phyloP scores from a whole-genome alignment of 2,113 vertebrate genomes.

The Antigone vipio region DNA sequence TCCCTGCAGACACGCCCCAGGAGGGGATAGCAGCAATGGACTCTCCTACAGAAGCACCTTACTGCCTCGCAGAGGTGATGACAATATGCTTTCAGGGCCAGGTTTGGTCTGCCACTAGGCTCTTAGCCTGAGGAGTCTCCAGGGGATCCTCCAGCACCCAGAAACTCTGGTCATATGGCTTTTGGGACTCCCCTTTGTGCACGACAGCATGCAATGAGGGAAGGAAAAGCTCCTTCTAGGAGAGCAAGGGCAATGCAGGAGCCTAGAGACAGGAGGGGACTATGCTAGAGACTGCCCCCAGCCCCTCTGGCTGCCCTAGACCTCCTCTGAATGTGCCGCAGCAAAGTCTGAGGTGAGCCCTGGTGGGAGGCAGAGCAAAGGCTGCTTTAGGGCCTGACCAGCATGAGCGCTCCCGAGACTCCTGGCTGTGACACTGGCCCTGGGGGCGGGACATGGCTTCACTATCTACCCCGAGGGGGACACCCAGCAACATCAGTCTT shows the following conservation, averaged over 20 bases:
- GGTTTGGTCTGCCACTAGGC: neutral
- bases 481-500: neutral
- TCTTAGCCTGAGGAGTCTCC: neutral
- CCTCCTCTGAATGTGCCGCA: neutral
- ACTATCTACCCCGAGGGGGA: accelerated
- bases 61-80: neutral
- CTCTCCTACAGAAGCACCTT: neutral
- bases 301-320: neutral
- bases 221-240: neutral
- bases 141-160: neutral
- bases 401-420: neutral
- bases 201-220: neutral
- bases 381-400: neutral
- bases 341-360: neutral
- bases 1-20: neutral
- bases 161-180: neutral
- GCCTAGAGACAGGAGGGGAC: neutral
- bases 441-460: neutral
- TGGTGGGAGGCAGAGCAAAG: neutral
- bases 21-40: neutral
- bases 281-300: neutral
- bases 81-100: neutral
- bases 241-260: neutral
- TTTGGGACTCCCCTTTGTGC: neutral
- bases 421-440: too few relatives aligned